Conservation (phyloP, 2,113 vertebrate species). For the Zeus faber region DNA sequence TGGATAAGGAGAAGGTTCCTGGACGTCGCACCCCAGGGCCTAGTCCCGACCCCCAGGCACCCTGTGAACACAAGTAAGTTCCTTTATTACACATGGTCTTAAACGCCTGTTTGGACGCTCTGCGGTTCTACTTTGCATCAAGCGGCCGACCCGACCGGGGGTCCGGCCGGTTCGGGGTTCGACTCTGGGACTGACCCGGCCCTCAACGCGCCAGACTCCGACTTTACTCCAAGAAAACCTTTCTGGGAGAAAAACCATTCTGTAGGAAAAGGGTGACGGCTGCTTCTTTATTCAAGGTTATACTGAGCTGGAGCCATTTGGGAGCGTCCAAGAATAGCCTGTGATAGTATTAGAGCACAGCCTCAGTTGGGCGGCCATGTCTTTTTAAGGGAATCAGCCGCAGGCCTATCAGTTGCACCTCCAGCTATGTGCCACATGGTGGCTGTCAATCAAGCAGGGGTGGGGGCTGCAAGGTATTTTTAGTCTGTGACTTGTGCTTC, state of each 20-base stretch:
- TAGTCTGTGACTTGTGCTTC: constrained; percentile 83
- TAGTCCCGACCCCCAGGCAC: constrained; percentile 86
- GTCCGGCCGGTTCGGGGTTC: neutral
- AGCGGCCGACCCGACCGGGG: neutral
- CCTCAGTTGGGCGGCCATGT: constrained; percentile 82
- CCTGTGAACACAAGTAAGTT: constrained; percentile 93
- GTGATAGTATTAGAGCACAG: constrained; percentile 85
- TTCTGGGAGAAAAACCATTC: neutral
- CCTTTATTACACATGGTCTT: neutral
- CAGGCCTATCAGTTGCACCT: constrained; percentile 84
- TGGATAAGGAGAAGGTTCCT: constrained; percentile 87
- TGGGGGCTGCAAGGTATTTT: constrained; percentile 86
- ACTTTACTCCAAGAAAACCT: neutral
- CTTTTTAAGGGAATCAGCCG: constrained; percentile 99
- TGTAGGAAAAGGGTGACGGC: neutral
- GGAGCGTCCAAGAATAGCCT: constrained; percentile 89
- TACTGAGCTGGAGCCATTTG: constrained; percentile 71
- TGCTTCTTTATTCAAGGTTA: constrained; percentile 76
- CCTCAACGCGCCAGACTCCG: neutral
- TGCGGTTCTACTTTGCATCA: constrained; percentile 25
- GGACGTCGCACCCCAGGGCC: constrained; percentile 81
- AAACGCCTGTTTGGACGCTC: neutral
- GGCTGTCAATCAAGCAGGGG: constrained; percentile 85
- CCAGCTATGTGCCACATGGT: constrained; percentile 91
- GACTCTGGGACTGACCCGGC: neutral